A percentile compares a stretch with the other conserved stretches of the same genome.
Conservation (phyloP, 2,113 vertebrate genomes). For the Peucedramus taeniatus region DNA sequence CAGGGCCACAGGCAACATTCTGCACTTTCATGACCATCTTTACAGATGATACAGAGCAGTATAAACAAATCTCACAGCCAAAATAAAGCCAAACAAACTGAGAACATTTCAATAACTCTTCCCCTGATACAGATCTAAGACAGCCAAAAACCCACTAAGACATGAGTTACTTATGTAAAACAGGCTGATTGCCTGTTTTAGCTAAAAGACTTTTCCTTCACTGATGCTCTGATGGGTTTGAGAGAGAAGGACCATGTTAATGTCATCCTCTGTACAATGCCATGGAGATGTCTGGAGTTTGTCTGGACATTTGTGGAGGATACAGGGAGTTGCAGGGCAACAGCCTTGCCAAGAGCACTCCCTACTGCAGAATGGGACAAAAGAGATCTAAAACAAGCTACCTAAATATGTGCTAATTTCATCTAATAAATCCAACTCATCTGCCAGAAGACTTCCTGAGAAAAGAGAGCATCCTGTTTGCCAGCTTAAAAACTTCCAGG, state of each 20-base stretch:
- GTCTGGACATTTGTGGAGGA: not conserved
- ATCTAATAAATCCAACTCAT: not conserved
- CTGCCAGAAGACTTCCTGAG: not conserved
- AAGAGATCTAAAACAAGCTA: not conserved
- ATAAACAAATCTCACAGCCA: not conserved
- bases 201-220: not conserved
- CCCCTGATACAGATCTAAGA: not conserved
- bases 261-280: not conserved
- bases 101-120: not conserved
- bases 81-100: not conserved
- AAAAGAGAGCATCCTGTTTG: not conserved
- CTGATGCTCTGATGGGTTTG: not conserved
- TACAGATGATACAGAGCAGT: not conserved
- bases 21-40: not conserved
- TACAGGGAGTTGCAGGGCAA: not conserved
- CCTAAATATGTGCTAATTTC: not conserved
- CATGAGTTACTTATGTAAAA: accelerated
- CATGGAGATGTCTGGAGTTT: not conserved
- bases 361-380: not conserved
- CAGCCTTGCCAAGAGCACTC: not conserved
- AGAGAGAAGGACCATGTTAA: not conserved
- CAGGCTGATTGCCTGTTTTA: not conserved
- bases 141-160: not conserved
- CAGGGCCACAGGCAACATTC: not conserved
- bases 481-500: not conserved